phyloP scores from a whole-genome alignment of 2,113 vertebrate genomes.

The Silurus meridionalis region DNA sequence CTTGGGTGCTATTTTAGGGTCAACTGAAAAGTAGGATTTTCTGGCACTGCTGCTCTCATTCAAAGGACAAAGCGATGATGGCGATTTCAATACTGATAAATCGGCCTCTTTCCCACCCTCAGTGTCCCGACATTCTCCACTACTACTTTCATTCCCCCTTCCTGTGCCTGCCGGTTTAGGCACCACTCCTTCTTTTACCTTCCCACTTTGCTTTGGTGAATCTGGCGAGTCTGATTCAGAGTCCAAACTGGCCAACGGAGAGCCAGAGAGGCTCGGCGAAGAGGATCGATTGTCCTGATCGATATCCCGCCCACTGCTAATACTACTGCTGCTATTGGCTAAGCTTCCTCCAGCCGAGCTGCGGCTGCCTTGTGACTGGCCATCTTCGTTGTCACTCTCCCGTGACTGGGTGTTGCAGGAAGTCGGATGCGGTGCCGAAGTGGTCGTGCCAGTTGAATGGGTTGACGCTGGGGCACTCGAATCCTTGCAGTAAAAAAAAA shows the following conservation, averaged over 20 bases:
- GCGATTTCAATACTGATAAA: constrained; percentile 77
- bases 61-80: constrained; percentile 67
- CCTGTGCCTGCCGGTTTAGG: constrained; percentile 61
- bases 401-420: constrained; percentile 73
- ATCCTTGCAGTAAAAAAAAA: constrained; percentile 65
- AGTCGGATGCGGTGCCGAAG: constrained; percentile 71
- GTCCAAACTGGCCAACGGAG: constrained; percentile 91
- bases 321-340: constrained; percentile 91
- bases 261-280: constrained; percentile 88
- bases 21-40: constrained; percentile 74
- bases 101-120: constrained; percentile 68
- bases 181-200: constrained; percentile 66
- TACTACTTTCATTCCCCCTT: constrained; percentile 67
- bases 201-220: constrained; percentile 76
- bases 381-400: constrained; percentile 79
- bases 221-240: constrained; percentile 89
- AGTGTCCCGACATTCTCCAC: constrained; percentile 68
- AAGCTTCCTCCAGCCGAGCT: constrained; percentile 91
- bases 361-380: constrained; percentile 79
- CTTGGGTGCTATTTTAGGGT: constrained; percentile 75
- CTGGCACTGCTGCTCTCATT: constrained; percentile 69
- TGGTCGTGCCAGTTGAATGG: constrained; percentile 71
- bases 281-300: constrained; percentile 99
- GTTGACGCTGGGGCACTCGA: constrained; percentile 73
- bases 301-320: constrained; percentile 94